Evolutionary conservation across 2,113 vertebrate species (phyloP).

Genomic region (Equus przewalskii): DNA sequence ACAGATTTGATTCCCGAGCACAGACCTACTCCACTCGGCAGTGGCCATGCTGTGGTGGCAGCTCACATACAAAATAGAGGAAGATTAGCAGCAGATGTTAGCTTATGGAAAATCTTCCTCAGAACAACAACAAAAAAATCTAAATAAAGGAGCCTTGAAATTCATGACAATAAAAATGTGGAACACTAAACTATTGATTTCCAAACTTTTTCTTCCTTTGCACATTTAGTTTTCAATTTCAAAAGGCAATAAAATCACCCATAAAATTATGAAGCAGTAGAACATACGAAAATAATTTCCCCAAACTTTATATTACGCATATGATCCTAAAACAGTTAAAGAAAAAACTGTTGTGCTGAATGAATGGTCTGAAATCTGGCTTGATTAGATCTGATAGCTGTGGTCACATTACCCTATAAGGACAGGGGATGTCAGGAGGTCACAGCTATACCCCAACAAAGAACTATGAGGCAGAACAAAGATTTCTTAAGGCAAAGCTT

Average conservation of each 20-base stretch:
- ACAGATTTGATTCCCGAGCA: too few relatives aligned
- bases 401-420: background rate
- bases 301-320: background rate
- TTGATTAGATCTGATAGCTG: background rate
- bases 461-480: background rate
- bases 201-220: background rate
- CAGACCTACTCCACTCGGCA: too few relatives aligned
- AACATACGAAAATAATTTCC: background rate
- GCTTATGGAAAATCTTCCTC: too few relatives aligned
- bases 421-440: fast-evolving
- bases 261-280: background rate
- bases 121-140: too few relatives aligned
- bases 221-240: background rate
- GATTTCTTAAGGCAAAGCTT: background rate
- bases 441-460: background rate
- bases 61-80: too few relatives aligned
- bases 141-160: background rate
- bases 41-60: too few relatives aligned
- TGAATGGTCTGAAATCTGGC: background rate
- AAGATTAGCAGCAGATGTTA: too few relatives aligned
- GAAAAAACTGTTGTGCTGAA: background rate
- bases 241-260: background rate
- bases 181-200: background rate
- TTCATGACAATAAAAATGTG: background rate
- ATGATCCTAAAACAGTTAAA: background rate